Base-by-base conservation (phyloP, 2,797 vertebrate species). In the Bufotes viridis region DNA sequence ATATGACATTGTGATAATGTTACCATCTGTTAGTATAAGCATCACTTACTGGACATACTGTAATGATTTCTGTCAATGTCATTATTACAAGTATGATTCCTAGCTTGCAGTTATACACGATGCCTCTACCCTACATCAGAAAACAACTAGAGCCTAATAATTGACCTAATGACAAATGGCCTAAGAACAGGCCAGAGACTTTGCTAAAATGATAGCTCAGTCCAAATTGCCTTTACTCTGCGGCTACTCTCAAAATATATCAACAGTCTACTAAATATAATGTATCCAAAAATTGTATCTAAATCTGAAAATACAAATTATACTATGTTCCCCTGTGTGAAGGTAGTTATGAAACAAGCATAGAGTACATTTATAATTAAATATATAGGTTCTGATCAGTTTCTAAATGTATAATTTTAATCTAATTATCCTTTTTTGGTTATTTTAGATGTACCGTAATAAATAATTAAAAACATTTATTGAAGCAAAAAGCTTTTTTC, bases 91-190 rank as follows among this genome's bases (percentile, higher is more conserved):
- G 78, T 29, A 53, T 84, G 74, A 61, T 84, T 15, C 60, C 65
- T 80, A 70, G 29, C 87, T 79, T 84, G 18, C 57, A 70, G 82
- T 58, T 17, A 79, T 65, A 72, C 70, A 57, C 78, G 55, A 79
- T 29, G 63, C 61, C 15, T 84, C 65, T 51, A 78, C 61, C 87
- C 75, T 84, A 29, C 49, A 79, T 84, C 74, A 84, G n/a, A 57
- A 79, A 55, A 78, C 87, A 88, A 88, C 80, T 88, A 82, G 87
- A 88, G 87, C 87, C 53, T 84, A 15, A 55, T n/a, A 78, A 51
- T 2, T 88, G 75, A 79, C 75, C 82, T 88, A 72, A 84, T 84
- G 87, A 84, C 65, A 20, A 57, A 87, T 24, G 83, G 87, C 87
- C 81, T 88, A 84, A 84, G 13, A 88, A 58, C 29, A 72, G 75